These are phyloP conservation scores for Oreochromis spilurus DNA, from an alignment of 2,113 vertebrate genomes.

Conservation along the genomic window DNA sequence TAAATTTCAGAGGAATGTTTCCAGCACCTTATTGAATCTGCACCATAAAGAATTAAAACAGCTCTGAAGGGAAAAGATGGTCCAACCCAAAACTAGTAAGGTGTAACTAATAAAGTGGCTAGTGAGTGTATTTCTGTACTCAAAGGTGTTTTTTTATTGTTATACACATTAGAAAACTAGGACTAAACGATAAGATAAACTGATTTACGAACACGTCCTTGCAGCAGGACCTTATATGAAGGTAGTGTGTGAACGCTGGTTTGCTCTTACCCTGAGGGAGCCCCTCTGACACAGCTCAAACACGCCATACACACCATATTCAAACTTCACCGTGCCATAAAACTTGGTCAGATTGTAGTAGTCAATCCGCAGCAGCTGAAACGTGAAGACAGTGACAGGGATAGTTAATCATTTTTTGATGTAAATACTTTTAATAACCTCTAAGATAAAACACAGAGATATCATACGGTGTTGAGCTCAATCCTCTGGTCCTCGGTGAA, in stretches of 20 bases:
- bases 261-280: conserved; percentile 85
- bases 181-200: not conserved
- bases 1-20: not conserved
- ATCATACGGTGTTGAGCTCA: conserved; percentile 86
- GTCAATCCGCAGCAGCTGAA: conserved; percentile 86
- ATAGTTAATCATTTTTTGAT: not conserved
- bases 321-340: conserved; percentile 93
- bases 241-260: not conserved
- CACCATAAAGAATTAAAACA: not conserved
- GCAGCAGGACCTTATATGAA: not conserved
- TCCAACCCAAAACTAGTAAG: not conserved
- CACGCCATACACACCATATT: conserved; percentile 86
- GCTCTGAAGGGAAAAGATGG: not conserved
- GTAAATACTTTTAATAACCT: not conserved
- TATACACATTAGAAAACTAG: not conserved
- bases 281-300: conserved; percentile 92
- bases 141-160: not conserved
- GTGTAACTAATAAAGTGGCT: not conserved
- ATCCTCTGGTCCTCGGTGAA: conserved; percentile 88
- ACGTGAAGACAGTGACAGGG: not conserved
- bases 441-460: not conserved
- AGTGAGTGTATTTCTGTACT: not conserved
- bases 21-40: not conserved
- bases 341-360: conserved; percentile 99
- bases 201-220: not conserved